phyloP scores from a whole-genome alignment of 2,888 invertebrate genomes.

The Fragum whitleyi region DNA sequence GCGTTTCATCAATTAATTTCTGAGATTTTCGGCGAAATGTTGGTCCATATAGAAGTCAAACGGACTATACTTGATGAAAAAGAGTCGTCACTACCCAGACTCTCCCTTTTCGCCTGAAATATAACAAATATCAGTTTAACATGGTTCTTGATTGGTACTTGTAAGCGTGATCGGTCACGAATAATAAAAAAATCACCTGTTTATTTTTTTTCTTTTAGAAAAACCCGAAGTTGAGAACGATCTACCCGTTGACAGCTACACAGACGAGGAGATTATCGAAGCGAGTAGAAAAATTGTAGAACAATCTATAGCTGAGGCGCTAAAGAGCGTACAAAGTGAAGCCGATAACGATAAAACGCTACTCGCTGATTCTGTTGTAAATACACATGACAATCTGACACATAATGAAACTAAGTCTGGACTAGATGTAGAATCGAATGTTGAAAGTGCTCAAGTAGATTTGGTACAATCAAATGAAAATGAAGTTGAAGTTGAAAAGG shows the following conservation, averaged over 20 bases:
- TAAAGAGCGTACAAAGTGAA: slow-evolving; percentile 3
- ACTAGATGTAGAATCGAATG: neutral
- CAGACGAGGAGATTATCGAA: slow-evolving; percentile 3
- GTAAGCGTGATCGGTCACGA: no score
- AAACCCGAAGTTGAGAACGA: neutral
- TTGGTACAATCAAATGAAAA: neutral
- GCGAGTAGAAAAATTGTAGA: neutral
- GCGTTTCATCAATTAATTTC: no score
- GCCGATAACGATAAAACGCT: neutral
- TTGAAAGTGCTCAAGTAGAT: neutral
- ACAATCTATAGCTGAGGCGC: slow-evolving; percentile 6
- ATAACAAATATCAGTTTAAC: no score
- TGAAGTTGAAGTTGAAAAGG: neutral
- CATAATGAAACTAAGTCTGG: neutral
- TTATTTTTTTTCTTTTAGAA: no score
- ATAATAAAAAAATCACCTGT: no score
- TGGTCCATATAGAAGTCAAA: no score
- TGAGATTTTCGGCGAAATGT: no score
- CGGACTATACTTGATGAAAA: no score
- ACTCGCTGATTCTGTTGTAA: neutral
- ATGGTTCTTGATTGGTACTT: no score
- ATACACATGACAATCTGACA: neutral
- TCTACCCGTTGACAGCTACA: neutral
- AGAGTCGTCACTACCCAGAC: no score
- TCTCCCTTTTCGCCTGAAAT: no score